Conservation (phyloP, 2,888 invertebrate genomes). For the Mimumesa dahlbomi region DNA sequence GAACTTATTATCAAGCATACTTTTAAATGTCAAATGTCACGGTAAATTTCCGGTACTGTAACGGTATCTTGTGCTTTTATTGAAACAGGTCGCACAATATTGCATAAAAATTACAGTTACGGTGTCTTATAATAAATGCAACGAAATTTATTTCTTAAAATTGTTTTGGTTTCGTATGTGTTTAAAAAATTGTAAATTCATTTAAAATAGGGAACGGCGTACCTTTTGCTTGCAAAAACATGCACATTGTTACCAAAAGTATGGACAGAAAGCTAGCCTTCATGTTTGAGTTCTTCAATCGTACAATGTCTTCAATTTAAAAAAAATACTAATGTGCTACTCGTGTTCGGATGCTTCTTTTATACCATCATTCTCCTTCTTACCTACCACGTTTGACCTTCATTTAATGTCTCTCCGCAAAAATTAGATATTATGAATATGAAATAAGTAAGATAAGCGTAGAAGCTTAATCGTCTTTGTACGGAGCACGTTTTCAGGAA, state of each 20-base stretch:
- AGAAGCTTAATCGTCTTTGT: no score
- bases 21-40: no score
- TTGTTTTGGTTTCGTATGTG: no score
- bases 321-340: background rate
- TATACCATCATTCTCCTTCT: constrained; percentile 5
- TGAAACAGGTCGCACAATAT: no score
- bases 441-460: no score
- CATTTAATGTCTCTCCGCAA: background rate
- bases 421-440: background rate
- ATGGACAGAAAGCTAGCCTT: constrained; percentile 16
- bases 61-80: no score
- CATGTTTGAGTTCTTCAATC: constrained; percentile 30
- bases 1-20: no score
- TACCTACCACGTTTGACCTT: constrained; percentile 20
- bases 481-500: background rate
- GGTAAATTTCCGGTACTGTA: no score
- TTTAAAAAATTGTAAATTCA: no score
- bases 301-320: background rate
- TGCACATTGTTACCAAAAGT: constrained; percentile 26
- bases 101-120: no score
- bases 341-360: constrained; percentile 2
- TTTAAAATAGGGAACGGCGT: constrained; percentile 19
- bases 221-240: constrained; percentile 31
- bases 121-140: no score
- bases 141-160: no score